Conservation (phyloP, 2,888 invertebrate genomes). For the Microctonus aethiopoides region DNA sequence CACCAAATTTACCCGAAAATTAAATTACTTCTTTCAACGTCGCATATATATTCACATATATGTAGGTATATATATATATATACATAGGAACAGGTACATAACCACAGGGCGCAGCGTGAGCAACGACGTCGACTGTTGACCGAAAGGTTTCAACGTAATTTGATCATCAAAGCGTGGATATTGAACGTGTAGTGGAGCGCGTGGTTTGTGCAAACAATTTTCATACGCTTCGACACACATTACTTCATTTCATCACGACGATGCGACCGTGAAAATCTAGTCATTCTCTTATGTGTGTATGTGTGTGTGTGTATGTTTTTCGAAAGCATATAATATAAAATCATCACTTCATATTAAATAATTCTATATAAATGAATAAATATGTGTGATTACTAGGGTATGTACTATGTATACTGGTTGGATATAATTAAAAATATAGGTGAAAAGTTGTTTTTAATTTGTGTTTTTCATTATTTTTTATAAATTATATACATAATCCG, state of each 20-base stretch:
- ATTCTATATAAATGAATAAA: too few relatives aligned
- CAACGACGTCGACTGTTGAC: conserved; percentile 26
- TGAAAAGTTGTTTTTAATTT: too few relatives aligned
- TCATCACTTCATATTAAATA: too few relatives aligned
- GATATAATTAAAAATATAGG: too few relatives aligned
- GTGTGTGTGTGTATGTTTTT: background rate
- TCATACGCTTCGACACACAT: conserved; percentile 31
- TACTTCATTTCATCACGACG: conserved; percentile 27
- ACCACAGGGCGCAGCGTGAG: background rate
- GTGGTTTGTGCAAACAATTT: conserved; percentile 35
- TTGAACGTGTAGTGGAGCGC: conserved; percentile 30
- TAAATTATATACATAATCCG: too few relatives aligned
- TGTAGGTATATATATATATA: background rate
- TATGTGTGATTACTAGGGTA: too few relatives aligned
- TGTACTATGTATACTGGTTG: too few relatives aligned
- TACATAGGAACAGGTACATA: background rate
- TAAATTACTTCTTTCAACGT: conserved; percentile 11
- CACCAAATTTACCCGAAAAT: conserved; percentile 14
- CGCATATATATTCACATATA: too few relatives aligned
- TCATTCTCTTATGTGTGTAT: conserved; percentile 37
- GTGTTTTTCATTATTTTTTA: too few relatives aligned
- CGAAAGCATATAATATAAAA: background rate
- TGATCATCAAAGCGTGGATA: conserved; percentile 31
- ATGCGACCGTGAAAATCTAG: conserved; percentile 36
- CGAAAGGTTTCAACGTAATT: conserved; percentile 30